Percentiles rank a stretch among this genome's conserved stretches.
Conservation (phyloP, 2,888 invertebrate species). For the Lasioglossum marginatum region DNA sequence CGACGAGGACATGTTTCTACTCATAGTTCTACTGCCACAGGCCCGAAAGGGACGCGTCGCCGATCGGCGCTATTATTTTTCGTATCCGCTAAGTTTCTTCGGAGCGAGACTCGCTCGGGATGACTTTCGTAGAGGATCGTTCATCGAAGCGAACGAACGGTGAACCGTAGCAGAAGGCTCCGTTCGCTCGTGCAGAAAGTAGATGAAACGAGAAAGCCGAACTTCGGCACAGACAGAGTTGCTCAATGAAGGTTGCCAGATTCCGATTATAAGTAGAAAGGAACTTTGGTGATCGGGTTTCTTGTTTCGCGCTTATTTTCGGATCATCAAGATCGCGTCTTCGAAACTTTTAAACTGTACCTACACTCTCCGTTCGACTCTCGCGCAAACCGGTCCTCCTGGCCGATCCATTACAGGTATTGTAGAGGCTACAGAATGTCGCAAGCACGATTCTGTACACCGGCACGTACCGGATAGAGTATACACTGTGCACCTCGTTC, state of each 20-base stretch:
- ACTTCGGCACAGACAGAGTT: background rate
- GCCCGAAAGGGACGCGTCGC: conserved; percentile 1
- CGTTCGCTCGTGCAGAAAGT: background rate
- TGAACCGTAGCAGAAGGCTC: background rate
- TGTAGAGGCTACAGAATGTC: conserved; percentile 70
- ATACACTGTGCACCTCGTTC: background rate
- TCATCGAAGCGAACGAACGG: conserved; percentile 7
- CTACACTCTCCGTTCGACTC: conserved; percentile 18
- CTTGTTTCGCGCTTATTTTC: conserved; percentile 32
- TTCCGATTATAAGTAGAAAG: background rate
- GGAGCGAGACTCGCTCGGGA: background rate
- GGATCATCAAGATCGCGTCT: conserved; percentile 4
- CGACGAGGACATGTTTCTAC: conserved; percentile 88
- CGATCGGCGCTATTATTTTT: conserved; percentile 35
- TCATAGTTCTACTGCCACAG: conserved; percentile 85
- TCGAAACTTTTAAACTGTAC: conserved; percentile 28
- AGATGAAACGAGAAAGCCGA: background rate
- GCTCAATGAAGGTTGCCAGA: conserved; percentile 19
- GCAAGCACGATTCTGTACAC: conserved; percentile 63
- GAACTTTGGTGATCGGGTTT: conserved; percentile 10
- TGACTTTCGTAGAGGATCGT: background rate
- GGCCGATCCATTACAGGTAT: conserved; percentile 62
- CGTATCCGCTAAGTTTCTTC: conserved; percentile 26
- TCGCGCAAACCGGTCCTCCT: conserved; percentile 59
- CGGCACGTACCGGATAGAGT: conserved; percentile 38